These are phyloP conservation scores for Helicoverpa zea DNA, from an alignment of 1,140 invertebrate species.

Conservation along the genomic window DNA sequence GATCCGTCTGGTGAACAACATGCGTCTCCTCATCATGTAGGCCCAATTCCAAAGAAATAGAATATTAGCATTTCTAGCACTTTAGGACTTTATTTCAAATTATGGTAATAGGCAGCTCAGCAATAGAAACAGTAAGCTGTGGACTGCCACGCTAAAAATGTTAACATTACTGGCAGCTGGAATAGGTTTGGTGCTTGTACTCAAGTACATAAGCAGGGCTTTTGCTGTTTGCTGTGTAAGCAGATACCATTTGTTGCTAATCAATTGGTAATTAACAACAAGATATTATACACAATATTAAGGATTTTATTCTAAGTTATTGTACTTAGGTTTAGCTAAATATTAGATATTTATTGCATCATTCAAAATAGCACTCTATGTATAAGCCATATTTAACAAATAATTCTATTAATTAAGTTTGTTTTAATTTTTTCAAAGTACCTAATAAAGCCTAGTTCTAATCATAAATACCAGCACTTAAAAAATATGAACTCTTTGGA, in stretches of 20 bases:
- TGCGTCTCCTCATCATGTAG: slow-evolving; percentile 9
- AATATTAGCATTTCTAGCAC: slow-evolving; percentile 53
- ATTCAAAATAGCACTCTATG: too few relatives aligned
- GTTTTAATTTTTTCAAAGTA: too few relatives aligned
- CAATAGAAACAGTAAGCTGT: slow-evolving; percentile 29
- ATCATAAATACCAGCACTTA: too few relatives aligned
- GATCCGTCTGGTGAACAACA: neutral
- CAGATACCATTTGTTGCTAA: slow-evolving; percentile 45
- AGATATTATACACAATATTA: neutral
- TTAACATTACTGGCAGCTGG: slow-evolving; percentile 45
- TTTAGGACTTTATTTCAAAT: neutral
- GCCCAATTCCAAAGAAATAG: slow-evolving; percentile 28
- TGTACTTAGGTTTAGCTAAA: neutral
- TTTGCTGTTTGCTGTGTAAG: slow-evolving; percentile 55
- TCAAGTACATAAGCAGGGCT: slow-evolving; percentile 51
- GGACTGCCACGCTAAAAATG: slow-evolving; percentile 46
- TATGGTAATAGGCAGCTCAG: slow-evolving; percentile 12
- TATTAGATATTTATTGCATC: neutral
- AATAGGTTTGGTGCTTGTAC: slow-evolving; percentile 48
- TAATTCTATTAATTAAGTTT: neutral
- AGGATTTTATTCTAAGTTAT: neutral
- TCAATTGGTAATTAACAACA: slow-evolving; percentile 55
- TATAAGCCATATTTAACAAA: neutral
- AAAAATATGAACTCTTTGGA: too few relatives aligned
- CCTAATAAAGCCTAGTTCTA: too few relatives aligned